phyloP scores from a whole-genome alignment of 2,797 vertebrate genomes.

The Eutrigla gurnardus region DNA sequence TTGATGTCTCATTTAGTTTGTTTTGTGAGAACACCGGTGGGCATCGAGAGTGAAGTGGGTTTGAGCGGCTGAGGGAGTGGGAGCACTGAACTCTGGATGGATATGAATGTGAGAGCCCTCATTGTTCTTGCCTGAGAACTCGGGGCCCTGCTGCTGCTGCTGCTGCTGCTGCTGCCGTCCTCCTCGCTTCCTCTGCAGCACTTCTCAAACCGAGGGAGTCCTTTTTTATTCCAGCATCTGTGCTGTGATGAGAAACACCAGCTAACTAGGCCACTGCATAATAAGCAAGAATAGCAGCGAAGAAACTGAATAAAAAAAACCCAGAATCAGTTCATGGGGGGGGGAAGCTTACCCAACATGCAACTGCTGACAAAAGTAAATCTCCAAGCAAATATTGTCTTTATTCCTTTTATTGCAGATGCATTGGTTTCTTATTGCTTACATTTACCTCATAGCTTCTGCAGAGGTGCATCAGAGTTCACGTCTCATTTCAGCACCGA shows the following conservation, averaged over 20 bases:
- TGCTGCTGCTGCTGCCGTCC: slow-evolving; percentile 32
- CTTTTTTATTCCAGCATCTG: slow-evolving; percentile 79
- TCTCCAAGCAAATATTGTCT: slow-evolving; percentile 72
- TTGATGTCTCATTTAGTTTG: slow-evolving; percentile 59
- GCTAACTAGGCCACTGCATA: slow-evolving; percentile 84
- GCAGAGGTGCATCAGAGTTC: slow-evolving; percentile 66
- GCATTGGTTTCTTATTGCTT: slow-evolving; percentile 74
- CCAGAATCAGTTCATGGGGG: slow-evolving; percentile 44
- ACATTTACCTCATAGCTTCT: slow-evolving; percentile 56
- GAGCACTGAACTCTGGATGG: slow-evolving; percentile 62
- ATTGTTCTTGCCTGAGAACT: slow-evolving; percentile 61
- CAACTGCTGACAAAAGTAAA: slow-evolving; percentile 76
- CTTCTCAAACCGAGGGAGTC: slow-evolving; percentile 65
- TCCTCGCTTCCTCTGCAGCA: slow-evolving; percentile 66
- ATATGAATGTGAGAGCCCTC: slow-evolving; percentile 59
- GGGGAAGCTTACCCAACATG: slow-evolving; percentile 56
- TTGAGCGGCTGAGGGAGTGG: slow-evolving; percentile 64
- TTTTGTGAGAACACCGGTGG: slow-evolving; percentile 44
- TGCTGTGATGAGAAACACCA: slow-evolving; percentile 77
- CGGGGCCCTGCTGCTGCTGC: slow-evolving; percentile 21
- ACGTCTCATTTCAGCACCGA: slow-evolving; percentile 55
- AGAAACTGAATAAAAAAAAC: slow-evolving; percentile 47
- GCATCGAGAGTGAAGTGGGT: slow-evolving; percentile 61
- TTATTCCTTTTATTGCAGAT: slow-evolving; percentile 63
- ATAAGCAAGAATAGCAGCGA: slow-evolving; percentile 78